Conservation (phyloP, 2,888 invertebrate genomes). For the Choristoneura rosaceana region DNA sequence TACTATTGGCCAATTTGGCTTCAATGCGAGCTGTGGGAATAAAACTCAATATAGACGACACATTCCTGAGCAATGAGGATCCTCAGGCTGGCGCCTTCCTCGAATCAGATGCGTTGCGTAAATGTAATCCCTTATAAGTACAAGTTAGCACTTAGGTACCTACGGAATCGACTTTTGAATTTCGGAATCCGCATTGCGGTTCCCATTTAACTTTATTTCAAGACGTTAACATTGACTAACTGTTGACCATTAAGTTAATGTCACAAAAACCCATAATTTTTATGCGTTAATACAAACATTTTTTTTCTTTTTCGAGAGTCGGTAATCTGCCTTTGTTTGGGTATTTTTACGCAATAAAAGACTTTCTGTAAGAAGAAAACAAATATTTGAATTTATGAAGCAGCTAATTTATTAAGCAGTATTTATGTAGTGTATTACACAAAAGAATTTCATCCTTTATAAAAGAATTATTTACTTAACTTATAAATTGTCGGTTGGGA, state of each 20-base stretch:
- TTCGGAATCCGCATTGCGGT: constrained; percentile 46
- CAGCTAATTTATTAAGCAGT: too few species aligned
- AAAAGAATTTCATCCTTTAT: too few species aligned
- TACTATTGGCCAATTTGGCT: constrained; percentile 37
- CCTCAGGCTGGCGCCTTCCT: constrained; percentile 56
- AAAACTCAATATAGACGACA: constrained; percentile 17
- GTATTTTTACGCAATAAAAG: too few species aligned
- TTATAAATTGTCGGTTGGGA: too few species aligned
- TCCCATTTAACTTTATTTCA: constrained; percentile 33
- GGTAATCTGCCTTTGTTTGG: too few species aligned
- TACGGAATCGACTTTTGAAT: constrained; percentile 48
- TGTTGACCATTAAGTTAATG: not conserved
- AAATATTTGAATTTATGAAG: too few species aligned
- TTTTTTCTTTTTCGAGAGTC: not conserved
- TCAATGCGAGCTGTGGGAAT: constrained; percentile 36
- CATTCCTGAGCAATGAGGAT: constrained; percentile 56
- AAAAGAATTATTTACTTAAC: too few species aligned
- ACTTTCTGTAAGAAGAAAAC: too few species aligned
- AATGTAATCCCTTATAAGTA: constrained; percentile 29
- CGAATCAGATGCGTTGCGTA: constrained; percentile 37
- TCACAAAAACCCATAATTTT: not conserved
- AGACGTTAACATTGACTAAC: constrained; percentile 30
- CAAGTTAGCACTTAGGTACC: constrained; percentile 18
- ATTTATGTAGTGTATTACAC: too few species aligned
- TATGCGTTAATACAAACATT: not conserved